These are phyloP conservation scores for Uropsilus gracilis DNA, from an alignment of 2,113 vertebrate species.

Conservation along the genomic window DNA sequence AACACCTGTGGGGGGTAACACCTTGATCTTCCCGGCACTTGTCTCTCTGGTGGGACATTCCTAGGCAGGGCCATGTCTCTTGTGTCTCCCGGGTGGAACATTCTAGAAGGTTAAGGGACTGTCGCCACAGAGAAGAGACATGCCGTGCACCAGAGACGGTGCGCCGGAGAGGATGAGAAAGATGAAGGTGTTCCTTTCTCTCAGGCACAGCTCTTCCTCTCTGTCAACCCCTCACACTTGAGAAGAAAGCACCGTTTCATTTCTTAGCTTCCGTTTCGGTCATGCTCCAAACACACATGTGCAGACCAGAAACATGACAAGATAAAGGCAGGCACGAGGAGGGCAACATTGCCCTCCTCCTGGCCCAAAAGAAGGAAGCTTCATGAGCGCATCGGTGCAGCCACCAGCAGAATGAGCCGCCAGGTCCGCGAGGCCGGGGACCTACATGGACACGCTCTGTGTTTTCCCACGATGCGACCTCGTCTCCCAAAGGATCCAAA, in stretches of 20 bases:
- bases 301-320: neutral
- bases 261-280: neutral
- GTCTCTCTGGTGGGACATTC: no score
- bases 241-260: neutral
- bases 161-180: no score
- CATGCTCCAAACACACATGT: neutral
- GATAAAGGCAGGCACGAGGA: neutral
- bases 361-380: neutral
- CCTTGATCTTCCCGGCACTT: no score
- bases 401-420: neutral
- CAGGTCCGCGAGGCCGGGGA: neutral
- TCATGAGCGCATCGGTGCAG: neutral
- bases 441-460: neutral
- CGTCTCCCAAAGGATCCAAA: neutral
- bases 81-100: no score
- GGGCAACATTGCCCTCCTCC: neutral
- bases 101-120: no score
- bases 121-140: no score
- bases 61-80: no score
- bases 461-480: neutral
- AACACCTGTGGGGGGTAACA: no score
- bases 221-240: neutral
- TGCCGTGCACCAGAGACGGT: no score
- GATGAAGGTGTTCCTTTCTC: no score
- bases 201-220: no score